phyloP scores from a whole-genome alignment of 1,140 invertebrate genomes.

The Diorhabda sublineata region DNA sequence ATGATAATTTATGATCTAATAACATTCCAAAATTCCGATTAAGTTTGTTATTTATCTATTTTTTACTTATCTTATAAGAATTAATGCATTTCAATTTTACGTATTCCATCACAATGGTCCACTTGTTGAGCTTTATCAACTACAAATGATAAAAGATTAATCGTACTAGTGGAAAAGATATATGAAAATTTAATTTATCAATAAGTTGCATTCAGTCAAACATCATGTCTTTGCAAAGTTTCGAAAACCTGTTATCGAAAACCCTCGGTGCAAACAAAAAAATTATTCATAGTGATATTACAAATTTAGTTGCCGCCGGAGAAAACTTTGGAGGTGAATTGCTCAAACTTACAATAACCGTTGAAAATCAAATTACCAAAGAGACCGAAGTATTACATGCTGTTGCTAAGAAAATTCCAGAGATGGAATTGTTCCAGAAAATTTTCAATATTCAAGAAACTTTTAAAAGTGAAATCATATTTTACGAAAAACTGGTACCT shows the following conservation, averaged over 20 bases:
- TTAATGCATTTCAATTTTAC: too few species aligned
- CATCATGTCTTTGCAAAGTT: not conserved
- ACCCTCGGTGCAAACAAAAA: not conserved
- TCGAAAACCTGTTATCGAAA: not conserved
- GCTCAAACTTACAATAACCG: constrained; percentile 6
- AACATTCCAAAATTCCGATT: too few species aligned
- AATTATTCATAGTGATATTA: constrained; percentile 5
- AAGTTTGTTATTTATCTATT: too few species aligned
- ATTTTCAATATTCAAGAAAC: constrained; percentile 47
- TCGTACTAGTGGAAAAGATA: too few species aligned
- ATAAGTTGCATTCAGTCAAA: not conserved
- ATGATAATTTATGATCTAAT: too few species aligned
- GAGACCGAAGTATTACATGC: constrained; percentile 6
- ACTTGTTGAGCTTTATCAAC: too few species aligned
- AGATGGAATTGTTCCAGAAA: constrained; percentile 39
- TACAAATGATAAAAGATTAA: too few species aligned
- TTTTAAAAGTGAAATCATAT: constrained; percentile 42
- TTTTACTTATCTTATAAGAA: too few species aligned
- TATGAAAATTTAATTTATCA: too few species aligned
- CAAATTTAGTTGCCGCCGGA: constrained; percentile 9
- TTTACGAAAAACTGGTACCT: constrained; percentile 17
- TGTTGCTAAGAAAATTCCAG: constrained; percentile 37
- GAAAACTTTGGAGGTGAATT: constrained; percentile 20
- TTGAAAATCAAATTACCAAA: not conserved
- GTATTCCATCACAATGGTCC: too few species aligned